phyloP scores from a whole-genome alignment of 2,888 invertebrate genomes.

The Macrophya alboannulata region DNA sequence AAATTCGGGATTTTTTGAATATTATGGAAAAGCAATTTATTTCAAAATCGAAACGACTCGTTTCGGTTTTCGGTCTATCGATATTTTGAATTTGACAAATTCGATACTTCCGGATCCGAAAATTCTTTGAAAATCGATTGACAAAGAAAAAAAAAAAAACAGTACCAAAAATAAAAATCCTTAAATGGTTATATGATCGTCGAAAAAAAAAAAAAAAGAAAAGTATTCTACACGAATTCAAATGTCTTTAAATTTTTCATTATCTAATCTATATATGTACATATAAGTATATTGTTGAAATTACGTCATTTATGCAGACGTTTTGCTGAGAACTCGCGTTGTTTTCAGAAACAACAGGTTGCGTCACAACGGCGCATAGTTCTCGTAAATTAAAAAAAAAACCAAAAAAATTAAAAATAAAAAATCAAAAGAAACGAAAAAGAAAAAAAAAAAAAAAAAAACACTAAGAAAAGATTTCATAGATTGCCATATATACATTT shows the following conservation, averaged over 20 bases:
- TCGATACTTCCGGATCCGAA: too few relatives aligned
- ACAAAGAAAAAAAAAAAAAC: background rate
- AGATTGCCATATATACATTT: background rate
- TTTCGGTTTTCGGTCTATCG: too few relatives aligned
- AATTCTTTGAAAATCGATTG: too few relatives aligned
- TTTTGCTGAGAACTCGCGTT: background rate
- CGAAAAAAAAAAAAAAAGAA: background rate
- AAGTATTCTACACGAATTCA: background rate
- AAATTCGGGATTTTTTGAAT: background rate
- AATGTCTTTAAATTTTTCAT: background rate
- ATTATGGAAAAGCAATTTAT: background rate
- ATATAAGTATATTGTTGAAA: background rate
- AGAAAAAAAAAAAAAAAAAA: background rate
- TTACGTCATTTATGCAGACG: background rate
- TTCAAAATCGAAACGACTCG: background rate
- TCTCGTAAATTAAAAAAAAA: too few relatives aligned
- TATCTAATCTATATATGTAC: background rate
- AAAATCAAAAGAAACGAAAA: background rate
- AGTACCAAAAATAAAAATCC: background rate
- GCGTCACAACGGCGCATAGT: background rate
- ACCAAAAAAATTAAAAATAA: background rate
- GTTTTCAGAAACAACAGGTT: constrained; percentile 31
- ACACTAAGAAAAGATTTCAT: background rate
- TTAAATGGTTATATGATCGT: background rate
- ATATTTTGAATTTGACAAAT: too few relatives aligned